Percentiles rank a stretch among this genome's conserved stretches.
Evolutionary conservation across 92 coral and sea anemone genomes (phyloP).

Genomic region (Porites divaricata): DNA sequence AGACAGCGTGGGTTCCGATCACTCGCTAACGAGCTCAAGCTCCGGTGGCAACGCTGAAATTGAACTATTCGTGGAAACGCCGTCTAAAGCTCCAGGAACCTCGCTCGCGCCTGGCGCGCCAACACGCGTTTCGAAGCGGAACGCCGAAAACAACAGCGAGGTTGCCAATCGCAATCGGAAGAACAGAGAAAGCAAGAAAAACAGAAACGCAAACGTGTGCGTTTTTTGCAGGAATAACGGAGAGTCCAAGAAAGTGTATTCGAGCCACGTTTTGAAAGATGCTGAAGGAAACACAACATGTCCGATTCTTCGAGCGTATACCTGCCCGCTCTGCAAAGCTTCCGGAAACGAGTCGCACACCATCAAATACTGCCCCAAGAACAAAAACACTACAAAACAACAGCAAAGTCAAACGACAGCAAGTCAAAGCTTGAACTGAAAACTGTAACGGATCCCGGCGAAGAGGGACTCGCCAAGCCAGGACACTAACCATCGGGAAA

Average conservation of each 20-base stretch:
- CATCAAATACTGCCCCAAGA: conserved; percentile 98
- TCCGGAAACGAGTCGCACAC: conserved; percentile 98
- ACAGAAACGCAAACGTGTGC: conserved; percentile 98
- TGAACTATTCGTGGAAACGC: conserved; percentile 79
- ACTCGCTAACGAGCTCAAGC: conserved; percentile 91
- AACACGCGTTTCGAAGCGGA: conserved; percentile 77
- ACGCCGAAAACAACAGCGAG: conserved; percentile 68
- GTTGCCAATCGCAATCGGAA: conserved; percentile 82
- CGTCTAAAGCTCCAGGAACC: conserved; percentile 81
- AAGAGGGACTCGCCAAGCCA: no score
- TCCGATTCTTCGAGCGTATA: conserved; percentile 97
- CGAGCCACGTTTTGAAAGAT: conserved; percentile 95
- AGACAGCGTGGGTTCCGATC: conserved; percentile 97
- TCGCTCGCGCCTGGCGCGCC: conserved; percentile 87
- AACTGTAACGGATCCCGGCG: no score
- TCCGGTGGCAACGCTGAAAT: conserved; percentile 84
- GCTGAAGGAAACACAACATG: conserved; percentile 96
- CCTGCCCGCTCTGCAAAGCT: conserved; percentile 98
- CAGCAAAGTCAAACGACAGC: conserved; percentile 18
- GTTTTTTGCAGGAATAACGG: conserved; percentile 99
- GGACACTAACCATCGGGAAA: neutral
- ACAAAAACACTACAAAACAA: conserved; percentile 83
- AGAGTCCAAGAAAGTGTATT: conserved; percentile 97
- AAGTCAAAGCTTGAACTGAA: conserved; percentile 45
- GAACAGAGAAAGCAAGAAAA: conserved; percentile 85